Evolutionary conservation across 2,888 invertebrate genomes (phyloP).

Genomic region (Archips xylosteana): DNA sequence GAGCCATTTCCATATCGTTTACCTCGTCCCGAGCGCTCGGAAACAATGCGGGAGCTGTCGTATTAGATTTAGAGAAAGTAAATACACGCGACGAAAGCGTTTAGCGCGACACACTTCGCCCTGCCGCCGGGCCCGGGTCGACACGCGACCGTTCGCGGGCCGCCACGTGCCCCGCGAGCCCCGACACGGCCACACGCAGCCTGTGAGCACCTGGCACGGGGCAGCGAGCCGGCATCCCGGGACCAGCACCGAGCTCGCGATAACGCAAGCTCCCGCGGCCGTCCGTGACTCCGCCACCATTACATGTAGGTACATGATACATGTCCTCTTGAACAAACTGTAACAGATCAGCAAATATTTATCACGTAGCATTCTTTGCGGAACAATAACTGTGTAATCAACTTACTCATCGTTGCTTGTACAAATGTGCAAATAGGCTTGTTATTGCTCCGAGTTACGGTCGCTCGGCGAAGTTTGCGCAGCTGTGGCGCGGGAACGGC

Average conservation of each 20-base stretch:
- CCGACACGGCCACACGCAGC: too few species aligned
- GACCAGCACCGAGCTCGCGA: too few species aligned
- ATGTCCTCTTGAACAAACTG: neutral
- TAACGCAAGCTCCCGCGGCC: neutral
- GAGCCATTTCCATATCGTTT: constrained; percentile 10
- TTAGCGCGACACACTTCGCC: constrained; percentile 18
- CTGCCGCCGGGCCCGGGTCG: too few species aligned
- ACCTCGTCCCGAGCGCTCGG: constrained; percentile 18
- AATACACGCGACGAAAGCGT: constrained; percentile 9
- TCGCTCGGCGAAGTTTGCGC: constrained; percentile 2
- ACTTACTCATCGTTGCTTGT: constrained; percentile 27
- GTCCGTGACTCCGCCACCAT: neutral
- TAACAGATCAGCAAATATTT: constrained; percentile 11
- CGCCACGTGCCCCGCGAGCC: too few species aligned
- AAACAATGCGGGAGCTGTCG: constrained; percentile 3
- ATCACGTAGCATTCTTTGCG: constrained; percentile 6
- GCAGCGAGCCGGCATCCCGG: neutral
- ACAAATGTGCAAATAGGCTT: constrained; percentile 30
- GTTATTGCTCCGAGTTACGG: constrained; percentile 14
- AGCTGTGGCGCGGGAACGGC: constrained; percentile 1
- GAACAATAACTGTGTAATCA: constrained; percentile 20
- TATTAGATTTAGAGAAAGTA: constrained; percentile 33
- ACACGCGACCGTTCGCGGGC: too few species aligned
- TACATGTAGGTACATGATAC: neutral
- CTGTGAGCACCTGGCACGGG: too few species aligned